A percentile compares a stretch with the other conserved stretches of the same genome.
Evolutionary conservation across 1,140 invertebrate species (phyloP).

Genomic region (Schlechtendalia chinensis): DNA sequence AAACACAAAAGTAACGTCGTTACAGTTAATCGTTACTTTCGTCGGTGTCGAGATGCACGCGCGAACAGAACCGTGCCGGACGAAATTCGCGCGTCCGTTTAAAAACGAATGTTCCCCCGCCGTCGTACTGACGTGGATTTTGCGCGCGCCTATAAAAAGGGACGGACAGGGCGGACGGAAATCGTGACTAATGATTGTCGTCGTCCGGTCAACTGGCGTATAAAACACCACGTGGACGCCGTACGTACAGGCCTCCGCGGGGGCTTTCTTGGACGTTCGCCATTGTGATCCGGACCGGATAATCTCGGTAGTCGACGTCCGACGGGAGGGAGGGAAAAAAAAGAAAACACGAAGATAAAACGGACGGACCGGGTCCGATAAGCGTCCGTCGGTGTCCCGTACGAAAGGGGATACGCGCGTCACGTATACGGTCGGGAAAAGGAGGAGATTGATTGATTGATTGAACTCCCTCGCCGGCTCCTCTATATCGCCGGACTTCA

Average conservation of each 20-base stretch:
- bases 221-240: too few species aligned
- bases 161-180: neutral
- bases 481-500: neutral
- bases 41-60: too few species aligned
- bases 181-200: constrained; percentile 44
- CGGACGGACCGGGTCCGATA: neutral
- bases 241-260: neutral
- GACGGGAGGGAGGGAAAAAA: too few species aligned
- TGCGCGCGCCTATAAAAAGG: neutral
- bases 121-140: constrained; percentile 20
- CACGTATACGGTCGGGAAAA: neutral
- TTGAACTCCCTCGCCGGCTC: constrained; percentile 1
- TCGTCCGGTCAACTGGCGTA: neutral
- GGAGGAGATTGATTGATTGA: constrained; percentile 40
- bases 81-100: neutral
- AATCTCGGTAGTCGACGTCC: constrained; percentile 43
- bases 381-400: neutral
- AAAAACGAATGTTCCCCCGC: neutral
- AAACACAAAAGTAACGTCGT: too few species aligned
- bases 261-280: constrained; percentile 17
- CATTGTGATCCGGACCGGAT: constrained; percentile 32
- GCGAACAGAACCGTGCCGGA: too few species aligned
- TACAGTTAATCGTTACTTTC: too few species aligned
- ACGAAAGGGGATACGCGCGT: neutral
- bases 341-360: too few species aligned